phyloP scores from a whole-genome alignment of 2,888 invertebrate genomes.

The Macrophya annulata region DNA sequence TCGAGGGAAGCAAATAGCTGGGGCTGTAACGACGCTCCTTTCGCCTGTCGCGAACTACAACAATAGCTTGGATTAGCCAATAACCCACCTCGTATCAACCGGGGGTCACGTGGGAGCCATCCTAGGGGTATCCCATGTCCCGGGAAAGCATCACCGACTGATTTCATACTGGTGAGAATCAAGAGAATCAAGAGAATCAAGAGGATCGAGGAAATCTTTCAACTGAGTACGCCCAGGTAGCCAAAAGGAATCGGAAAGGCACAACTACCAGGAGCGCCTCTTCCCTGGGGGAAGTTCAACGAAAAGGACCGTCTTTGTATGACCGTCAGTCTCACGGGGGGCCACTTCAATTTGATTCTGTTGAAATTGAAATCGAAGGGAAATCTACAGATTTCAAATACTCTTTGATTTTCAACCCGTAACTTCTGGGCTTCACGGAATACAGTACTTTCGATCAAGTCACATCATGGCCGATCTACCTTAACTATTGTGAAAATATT shows the following conservation, averaged over 20 bases:
- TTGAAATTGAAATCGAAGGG: slow-evolving; percentile 32
- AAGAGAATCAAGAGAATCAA: background rate
- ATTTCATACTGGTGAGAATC: background rate
- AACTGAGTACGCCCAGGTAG: background rate
- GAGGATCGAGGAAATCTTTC: slow-evolving; percentile 24
- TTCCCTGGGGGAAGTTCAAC: slow-evolving; percentile 32
- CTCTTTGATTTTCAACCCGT: background rate
- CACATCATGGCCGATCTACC: background rate
- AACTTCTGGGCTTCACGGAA: background rate
- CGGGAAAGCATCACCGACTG: slow-evolving; percentile 1
- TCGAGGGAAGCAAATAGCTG: slow-evolving; percentile 49
- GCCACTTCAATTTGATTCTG: slow-evolving; percentile 24
- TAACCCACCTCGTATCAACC: slow-evolving; percentile 32
- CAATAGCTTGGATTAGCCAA: slow-evolving; percentile 48
- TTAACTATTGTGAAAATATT: background rate
- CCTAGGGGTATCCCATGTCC: slow-evolving; percentile 7
- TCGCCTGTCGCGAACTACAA: slow-evolving; percentile 41
- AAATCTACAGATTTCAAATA: slow-evolving; percentile 38
- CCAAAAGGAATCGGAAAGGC: slow-evolving; percentile 26
- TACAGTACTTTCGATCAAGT: background rate
- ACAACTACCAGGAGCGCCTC: slow-evolving; percentile 15
- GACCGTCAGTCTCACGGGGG: slow-evolving; percentile 22
- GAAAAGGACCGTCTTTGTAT: slow-evolving; percentile 39
- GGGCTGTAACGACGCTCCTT: slow-evolving; percentile 47
- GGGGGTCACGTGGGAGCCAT: slow-evolving; percentile 30